A percentile compares a stretch with the other conserved stretches of the same genome.
These are phyloP conservation scores for Ceriagrion tenellum DNA, from an alignment of 2,888 invertebrate species.

Conservation along the genomic window DNA sequence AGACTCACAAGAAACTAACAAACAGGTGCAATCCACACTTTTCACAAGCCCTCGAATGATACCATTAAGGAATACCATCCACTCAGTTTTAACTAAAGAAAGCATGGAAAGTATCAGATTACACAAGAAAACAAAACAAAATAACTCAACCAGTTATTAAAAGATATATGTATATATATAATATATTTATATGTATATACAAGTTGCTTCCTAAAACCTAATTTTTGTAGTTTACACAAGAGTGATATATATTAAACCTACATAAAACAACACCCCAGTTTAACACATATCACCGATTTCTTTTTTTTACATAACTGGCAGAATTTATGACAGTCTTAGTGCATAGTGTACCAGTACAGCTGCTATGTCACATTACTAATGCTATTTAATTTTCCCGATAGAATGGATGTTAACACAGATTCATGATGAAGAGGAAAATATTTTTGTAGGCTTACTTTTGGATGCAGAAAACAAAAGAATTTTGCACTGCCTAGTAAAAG, in stretches of 20 bases:
- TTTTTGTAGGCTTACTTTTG: constrained; percentile 3
- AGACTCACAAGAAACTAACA: constrained; percentile 41
- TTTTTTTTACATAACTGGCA: constrained; percentile 45
- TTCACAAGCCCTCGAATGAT: neutral
- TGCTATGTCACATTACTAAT: constrained; percentile 46
- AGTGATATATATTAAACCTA: constrained; percentile 64
- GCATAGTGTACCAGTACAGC: constrained; percentile 30
- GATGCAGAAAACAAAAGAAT: neutral
- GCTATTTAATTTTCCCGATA: constrained; percentile 40
- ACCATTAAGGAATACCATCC: neutral
- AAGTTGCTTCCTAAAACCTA: constrained; percentile 48
- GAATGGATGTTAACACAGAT: constrained; percentile 29
- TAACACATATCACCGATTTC: constrained; percentile 63
- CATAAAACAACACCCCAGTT: constrained; percentile 44
- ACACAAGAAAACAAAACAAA: constrained; percentile 40
- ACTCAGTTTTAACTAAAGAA: neutral
- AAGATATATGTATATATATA: constrained; percentile 40
- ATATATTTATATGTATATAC: constrained; percentile 41
- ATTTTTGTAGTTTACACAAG: constrained; percentile 16
- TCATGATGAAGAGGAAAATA: constrained; percentile 46
- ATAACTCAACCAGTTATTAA: constrained; percentile 38
- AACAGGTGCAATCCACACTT: neutral
- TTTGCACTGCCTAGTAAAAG: constrained; percentile 84
- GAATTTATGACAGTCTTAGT: constrained; percentile 54
- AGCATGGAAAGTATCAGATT: constrained; percentile 52